A percentile compares a stretch with the other conserved stretches of the same genome.
Evolutionary conservation across 2,888 invertebrate species (phyloP).

Genomic region (Pyrrhia umbra): DNA sequence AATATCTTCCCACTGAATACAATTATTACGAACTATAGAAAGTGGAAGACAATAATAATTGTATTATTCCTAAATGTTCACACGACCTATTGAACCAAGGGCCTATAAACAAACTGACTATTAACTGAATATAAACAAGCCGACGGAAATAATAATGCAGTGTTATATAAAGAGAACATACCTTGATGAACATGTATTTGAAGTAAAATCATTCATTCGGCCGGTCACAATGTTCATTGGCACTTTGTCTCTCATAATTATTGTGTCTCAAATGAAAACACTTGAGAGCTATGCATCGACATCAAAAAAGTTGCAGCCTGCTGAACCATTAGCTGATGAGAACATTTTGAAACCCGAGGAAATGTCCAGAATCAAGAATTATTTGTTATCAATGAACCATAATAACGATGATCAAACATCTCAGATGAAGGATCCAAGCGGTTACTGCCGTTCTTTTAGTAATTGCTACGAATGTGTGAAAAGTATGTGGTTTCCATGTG

Average conservation of each 20-base stretch:
- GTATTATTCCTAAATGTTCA: slow-evolving; percentile 18
- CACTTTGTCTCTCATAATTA: slow-evolving; percentile 21
- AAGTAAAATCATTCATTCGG: background rate
- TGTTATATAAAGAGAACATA: slow-evolving; percentile 28
- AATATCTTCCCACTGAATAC: background rate
- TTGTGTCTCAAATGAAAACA: slow-evolving; percentile 5
- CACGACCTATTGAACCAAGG: slow-evolving; percentile 25
- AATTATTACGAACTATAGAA: slow-evolving; percentile 16
- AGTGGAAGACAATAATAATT: slow-evolving; percentile 22
- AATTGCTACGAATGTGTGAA: slow-evolving; percentile 69
- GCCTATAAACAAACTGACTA: slow-evolving; percentile 27
- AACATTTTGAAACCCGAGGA: slow-evolving; percentile 31
- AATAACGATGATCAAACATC: slow-evolving; percentile 6
- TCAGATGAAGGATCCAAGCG: slow-evolving; percentile 26
- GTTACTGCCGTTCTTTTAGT: slow-evolving; percentile 64
- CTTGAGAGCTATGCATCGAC: background rate
- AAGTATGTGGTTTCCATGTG: slow-evolving; percentile 64
- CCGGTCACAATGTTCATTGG: slow-evolving; percentile 33
- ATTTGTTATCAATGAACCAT: slow-evolving; percentile 13
- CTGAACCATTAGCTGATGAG: background rate
- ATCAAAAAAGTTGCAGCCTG: background rate
- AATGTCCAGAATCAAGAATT: slow-evolving; percentile 32
- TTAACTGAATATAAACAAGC: background rate
- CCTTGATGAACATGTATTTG: background rate
- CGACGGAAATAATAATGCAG: slow-evolving; percentile 13